These are phyloP conservation scores for Falco novaeseelandiae DNA, from an alignment of 2,797 vertebrate species.

Conservation along the genomic window DNA sequence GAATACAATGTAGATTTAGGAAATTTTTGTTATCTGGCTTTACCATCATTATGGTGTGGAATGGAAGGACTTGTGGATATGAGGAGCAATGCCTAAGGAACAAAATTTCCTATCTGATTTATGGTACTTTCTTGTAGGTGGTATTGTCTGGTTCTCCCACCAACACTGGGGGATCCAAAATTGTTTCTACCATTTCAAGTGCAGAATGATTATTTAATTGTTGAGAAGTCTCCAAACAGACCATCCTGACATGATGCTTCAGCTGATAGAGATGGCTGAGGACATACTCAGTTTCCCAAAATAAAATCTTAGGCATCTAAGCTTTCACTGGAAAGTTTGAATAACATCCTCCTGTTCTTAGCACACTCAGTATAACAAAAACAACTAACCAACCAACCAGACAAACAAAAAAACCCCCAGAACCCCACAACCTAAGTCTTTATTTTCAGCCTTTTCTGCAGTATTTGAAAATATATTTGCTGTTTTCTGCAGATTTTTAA, in stretches of 20 bases:
- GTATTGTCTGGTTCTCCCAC: not conserved
- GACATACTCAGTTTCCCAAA: not conserved
- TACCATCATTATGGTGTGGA: not conserved
- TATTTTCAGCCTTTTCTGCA: not conserved
- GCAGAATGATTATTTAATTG: not conserved
- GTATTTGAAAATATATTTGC: not conserved
- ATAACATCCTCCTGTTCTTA: not conserved
- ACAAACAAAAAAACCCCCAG: not conserved
- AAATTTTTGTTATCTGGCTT: not conserved
- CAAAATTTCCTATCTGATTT: not conserved
- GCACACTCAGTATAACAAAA: not conserved
- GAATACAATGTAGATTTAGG: not conserved
- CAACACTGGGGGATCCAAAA: not conserved
- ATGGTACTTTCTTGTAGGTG: not conserved
- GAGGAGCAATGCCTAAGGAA: not conserved
- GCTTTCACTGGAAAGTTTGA: not conserved
- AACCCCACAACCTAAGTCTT: not conserved
- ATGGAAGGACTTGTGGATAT: not conserved
- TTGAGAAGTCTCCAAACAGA: not conserved
- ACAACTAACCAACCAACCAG: not conserved
- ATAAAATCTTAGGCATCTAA: not conserved
- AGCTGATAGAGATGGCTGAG: not conserved
- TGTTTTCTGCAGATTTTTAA: not conserved
- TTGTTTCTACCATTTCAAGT: not conserved
- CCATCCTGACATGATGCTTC: not conserved